phyloP scores from a whole-genome alignment of 2,888 invertebrate genomes.

The Andrena praecox region DNA sequence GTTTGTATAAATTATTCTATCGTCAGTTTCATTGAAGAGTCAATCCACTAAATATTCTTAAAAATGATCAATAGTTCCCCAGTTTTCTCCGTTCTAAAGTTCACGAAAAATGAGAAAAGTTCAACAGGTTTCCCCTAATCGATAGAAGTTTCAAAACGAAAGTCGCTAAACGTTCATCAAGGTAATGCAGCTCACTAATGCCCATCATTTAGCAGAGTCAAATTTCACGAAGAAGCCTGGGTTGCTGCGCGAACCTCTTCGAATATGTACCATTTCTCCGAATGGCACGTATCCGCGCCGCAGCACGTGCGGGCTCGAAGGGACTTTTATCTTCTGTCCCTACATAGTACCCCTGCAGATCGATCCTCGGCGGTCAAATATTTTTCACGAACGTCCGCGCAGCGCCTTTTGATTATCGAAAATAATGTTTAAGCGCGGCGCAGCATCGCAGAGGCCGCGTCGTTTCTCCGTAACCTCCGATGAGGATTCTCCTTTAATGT shows the following conservation, averaged over 20 bases:
- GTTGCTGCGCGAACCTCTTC: background rate
- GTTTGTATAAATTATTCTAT: no score
- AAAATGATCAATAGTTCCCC: background rate
- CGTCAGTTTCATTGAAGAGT: no score
- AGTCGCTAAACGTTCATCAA: background rate
- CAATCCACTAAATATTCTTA: no score
- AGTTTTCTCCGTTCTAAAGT: background rate
- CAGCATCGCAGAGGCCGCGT: conserved; percentile 44
- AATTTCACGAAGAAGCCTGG: conserved; percentile 2
- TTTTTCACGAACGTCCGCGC: conserved; percentile 44
- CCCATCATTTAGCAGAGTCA: background rate
- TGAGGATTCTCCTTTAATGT: conserved; percentile 66
- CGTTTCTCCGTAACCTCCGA: conserved; percentile 35
- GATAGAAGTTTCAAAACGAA: background rate
- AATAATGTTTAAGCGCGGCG: conserved; percentile 69
- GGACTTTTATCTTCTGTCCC: background rate
- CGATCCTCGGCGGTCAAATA: conserved; percentile 42
- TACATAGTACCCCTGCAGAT: conserved; percentile 1
- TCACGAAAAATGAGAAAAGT: background rate
- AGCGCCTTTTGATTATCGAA: conserved; percentile 71
- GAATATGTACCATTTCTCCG: background rate
- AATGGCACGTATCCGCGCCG: background rate
- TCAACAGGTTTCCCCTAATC: background rate
- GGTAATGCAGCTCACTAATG: background rate
- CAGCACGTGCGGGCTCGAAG: background rate